Conservation (phyloP, 1,140 invertebrate genomes). For the Pseudachorutes palmiensis region DNA sequence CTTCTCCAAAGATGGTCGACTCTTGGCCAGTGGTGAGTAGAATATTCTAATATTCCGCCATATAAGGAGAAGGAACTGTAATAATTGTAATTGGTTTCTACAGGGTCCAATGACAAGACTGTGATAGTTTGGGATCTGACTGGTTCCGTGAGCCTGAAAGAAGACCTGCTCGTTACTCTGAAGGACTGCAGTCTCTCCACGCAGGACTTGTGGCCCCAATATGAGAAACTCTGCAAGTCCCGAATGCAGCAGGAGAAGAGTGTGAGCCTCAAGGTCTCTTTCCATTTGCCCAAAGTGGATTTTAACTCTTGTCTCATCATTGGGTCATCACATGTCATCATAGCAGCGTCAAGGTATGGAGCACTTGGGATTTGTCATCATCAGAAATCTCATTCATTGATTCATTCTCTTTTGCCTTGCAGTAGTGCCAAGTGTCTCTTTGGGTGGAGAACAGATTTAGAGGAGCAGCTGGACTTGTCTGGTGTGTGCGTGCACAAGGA, state of each 20-base stretch:
- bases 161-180: constrained; percentile 20
- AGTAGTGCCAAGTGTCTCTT: constrained; percentile 37
- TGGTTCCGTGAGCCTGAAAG: constrained; percentile 22
- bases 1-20: constrained; percentile 56
- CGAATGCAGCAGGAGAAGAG: constrained; percentile 36
- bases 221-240: constrained; percentile 36
- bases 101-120: constrained; percentile 63
- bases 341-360: constrained; percentile 32
- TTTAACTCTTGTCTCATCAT: constrained; percentile 37
- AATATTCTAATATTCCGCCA: not conserved
- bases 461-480: constrained; percentile 46
- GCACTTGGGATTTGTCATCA: constrained; percentile 12
- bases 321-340: constrained; percentile 24
- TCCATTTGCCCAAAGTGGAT: constrained; percentile 33
- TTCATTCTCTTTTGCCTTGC: constrained; percentile 5
- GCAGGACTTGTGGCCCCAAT: constrained; percentile 36
- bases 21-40: constrained; percentile 54
- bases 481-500: constrained; percentile 54
- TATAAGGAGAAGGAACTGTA: not conserved
- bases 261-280: constrained; percentile 23
- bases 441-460: constrained; percentile 31
- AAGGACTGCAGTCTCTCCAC: constrained; percentile 24
- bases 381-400: not conserved
- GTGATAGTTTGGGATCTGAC: constrained; percentile 57
- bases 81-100: constrained; percentile 9